Percentiles rank a stretch among this genome's conserved stretches.
These are phyloP conservation scores for Athalia rosae DNA, from an alignment of 2,888 invertebrate species.

Conservation along the genomic window DNA sequence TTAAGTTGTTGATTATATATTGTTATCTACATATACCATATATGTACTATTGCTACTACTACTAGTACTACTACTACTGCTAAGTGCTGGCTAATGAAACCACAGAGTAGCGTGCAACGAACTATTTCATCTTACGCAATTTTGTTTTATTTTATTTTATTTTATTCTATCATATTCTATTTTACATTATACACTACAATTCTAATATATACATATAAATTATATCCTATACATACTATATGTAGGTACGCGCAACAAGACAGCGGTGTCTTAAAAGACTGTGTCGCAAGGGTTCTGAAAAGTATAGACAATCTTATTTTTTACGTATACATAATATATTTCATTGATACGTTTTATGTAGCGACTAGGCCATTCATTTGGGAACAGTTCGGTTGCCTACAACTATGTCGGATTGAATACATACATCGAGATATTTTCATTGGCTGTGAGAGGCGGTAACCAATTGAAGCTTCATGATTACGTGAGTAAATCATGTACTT, in stretches of 20 bases:
- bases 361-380: conserved; percentile 25
- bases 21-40: conserved; percentile 11
- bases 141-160: too few species aligned
- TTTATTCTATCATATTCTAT: too few species aligned
- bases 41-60: conserved; percentile 10
- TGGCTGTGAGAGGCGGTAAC: conserved; percentile 41
- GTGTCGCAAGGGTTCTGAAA: conserved; percentile 26
- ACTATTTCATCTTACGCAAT: conserved; percentile 33
- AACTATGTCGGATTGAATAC: conserved; percentile 36
- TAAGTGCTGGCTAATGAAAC: conserved; percentile 44
- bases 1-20: conserved; percentile 35
- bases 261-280: conserved; percentile 40
- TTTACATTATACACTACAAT: neutral
- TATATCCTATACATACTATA: too few species aligned
- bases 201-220: neutral
- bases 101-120: conserved; percentile 47
- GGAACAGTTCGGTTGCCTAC: conserved; percentile 37
- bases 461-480: conserved; percentile 21
- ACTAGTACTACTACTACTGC: conserved; percentile 5
- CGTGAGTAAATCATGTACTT: conserved; percentile 12
- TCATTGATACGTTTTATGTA: conserved; percentile 21
- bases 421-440: conserved; percentile 28
- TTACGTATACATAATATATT: conserved; percentile 14
- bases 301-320: conserved; percentile 9
- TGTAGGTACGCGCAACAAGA: neutral